Evolutionary conservation across 1,140 invertebrate species (phyloP).

Genomic region (Babylonia areolata): DNA sequence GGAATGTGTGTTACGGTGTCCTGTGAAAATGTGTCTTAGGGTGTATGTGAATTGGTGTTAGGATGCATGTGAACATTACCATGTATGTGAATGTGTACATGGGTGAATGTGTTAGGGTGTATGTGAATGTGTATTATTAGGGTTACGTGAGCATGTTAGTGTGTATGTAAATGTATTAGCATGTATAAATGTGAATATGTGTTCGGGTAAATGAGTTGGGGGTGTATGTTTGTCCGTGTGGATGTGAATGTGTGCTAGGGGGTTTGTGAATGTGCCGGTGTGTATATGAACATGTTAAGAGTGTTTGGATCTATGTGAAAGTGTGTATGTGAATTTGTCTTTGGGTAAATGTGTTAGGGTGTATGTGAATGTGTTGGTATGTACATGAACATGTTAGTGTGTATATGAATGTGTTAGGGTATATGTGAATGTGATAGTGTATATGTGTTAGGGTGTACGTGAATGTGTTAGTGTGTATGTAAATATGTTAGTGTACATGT

Average conservation of each 20-base stretch:
- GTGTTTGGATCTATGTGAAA: constrained; percentile 7
- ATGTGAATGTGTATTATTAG: not conserved
- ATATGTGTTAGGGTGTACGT: not conserved
- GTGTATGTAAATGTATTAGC: not conserved
- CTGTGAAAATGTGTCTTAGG: too few relatives aligned
- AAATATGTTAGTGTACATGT: too few relatives aligned
- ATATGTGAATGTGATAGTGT: not conserved
- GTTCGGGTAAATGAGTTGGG: too few relatives aligned
- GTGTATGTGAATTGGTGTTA: not conserved
- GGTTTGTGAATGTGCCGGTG: not conserved
- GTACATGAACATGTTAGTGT: not conserved
- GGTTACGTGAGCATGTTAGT: not conserved
- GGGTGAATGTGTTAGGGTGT: not conserved
- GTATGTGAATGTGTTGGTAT: not conserved
- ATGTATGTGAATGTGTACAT: not conserved
- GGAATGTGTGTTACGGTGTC: not conserved
- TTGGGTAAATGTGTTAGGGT: not conserved
- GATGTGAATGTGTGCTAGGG: not conserved
- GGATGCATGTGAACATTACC: not conserved
- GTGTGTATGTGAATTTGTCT: constrained; percentile 3
- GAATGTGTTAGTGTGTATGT: too few relatives aligned
- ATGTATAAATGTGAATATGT: not conserved
- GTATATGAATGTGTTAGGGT: not conserved
- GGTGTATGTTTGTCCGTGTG: not conserved
- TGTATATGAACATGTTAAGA: too few relatives aligned